phyloP scores from a whole-genome alignment of 2,888 invertebrate genomes.

The Proisotoma minuta region DNA sequence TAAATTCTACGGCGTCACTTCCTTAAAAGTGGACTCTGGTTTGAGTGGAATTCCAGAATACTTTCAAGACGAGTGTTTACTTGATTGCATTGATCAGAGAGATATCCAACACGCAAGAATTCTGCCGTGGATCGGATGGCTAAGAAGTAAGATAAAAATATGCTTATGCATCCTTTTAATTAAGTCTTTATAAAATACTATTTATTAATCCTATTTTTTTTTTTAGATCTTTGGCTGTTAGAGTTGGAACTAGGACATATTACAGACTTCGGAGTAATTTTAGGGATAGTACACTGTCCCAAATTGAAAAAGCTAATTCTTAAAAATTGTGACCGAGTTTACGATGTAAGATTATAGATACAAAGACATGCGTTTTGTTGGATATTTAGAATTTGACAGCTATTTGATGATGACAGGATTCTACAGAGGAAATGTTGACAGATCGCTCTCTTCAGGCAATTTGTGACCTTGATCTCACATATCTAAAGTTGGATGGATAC shows the following conservation, averaged over 20 bases:
- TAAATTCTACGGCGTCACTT: constrained; percentile 29
- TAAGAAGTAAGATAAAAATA: constrained; percentile 13
- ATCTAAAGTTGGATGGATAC: constrained; percentile 30
- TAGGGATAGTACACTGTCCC: constrained; percentile 28
- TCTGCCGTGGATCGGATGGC: constrained; percentile 30
- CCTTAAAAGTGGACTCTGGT: constrained; percentile 22
- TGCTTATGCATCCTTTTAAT: neutral
- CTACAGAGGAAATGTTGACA: constrained; percentile 7
- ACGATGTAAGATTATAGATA: constrained; percentile 1
- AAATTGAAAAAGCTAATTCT: constrained; percentile 18
- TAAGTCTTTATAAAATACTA: neutral
- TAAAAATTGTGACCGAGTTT: constrained; percentile 15
- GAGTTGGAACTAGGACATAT: constrained; percentile 25
- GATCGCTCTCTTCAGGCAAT: constrained; percentile 18
- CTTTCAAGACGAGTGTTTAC: constrained; percentile 25
- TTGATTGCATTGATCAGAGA: constrained; percentile 24
- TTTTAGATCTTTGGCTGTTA: constrained; percentile 20
- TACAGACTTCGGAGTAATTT: constrained; percentile 26
- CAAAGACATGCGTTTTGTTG: neutral
- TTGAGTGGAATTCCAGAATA: constrained; percentile 22
- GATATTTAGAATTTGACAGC: neutral
- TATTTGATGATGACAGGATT: constrained; percentile 15
- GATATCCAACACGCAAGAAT: constrained; percentile 22
- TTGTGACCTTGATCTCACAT: constrained; percentile 20
- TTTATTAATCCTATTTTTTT: neutral